phyloP scores from a whole-genome alignment of 1,140 invertebrate genomes.

The Elymnias hypermnestra region DNA sequence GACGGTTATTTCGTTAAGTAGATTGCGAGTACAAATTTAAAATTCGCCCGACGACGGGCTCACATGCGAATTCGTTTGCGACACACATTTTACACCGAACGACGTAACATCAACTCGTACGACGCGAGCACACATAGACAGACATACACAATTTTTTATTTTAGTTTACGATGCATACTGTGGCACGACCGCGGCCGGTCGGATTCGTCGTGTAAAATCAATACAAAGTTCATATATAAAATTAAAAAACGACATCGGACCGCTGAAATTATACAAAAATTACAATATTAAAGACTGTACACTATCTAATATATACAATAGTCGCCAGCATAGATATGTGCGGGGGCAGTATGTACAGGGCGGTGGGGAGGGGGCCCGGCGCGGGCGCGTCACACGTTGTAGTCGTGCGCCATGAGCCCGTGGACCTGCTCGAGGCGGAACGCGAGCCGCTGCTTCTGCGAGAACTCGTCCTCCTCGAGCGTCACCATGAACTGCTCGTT shows the following conservation, averaged over 20 bases:
- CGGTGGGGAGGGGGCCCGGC: too few species aligned
- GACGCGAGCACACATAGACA: conserved; percentile 75
- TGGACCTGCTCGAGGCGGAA: conserved; percentile 97
- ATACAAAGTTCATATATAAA: conserved; percentile 77
- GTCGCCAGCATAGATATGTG: conserved; percentile 72
- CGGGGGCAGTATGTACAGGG: conserved; percentile 70
- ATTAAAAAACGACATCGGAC: conserved; percentile 76
- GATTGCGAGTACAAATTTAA: conserved; percentile 75
- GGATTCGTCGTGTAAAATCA: conserved; percentile 77
- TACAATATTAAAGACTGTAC: conserved; percentile 77
- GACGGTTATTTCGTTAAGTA: conserved; percentile 75
- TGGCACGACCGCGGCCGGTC: conserved; percentile 68
- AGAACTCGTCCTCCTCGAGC: conserved; percentile 98
- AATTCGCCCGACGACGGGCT: conserved; percentile 63
- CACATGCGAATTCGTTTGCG: conserved; percentile 69
- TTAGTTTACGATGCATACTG: conserved; percentile 72
- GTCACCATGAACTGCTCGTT: conserved; percentile 96
- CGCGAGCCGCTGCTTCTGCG: conserved; percentile 94
- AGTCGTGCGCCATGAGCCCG: conserved; percentile 93
- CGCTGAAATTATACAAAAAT: conserved; percentile 77
- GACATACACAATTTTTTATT: conserved; percentile 76
- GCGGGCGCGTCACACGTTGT: conserved; percentile 81
- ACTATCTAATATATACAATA: conserved; percentile 77
- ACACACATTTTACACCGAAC: conserved; percentile 75
- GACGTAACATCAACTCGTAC: conserved; percentile 74